Evolutionary conservation across 2,113 vertebrate species (phyloP), one percentile per base, ranked within the genome.

Genomic region (Osmerus mordax): DNA sequence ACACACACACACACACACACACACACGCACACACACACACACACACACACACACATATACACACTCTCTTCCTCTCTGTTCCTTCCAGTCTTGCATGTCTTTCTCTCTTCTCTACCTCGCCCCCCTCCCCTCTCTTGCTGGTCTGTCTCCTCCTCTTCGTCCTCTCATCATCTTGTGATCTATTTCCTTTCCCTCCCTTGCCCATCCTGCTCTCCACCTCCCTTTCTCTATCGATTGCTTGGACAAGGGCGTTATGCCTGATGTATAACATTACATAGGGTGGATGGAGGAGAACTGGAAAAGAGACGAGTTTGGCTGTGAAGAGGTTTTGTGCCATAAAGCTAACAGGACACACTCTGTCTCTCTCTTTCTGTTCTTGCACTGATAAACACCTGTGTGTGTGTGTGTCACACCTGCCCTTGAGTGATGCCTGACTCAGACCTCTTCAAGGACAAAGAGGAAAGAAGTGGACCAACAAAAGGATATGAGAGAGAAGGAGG

Each of bases 221-320:
- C 11, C 70, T 65, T 32, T 68, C 80, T 18, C 14, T 53, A 78
- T 83, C 4, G 76, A 83, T 81, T 61, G 55, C 29, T 65, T 14
- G n/a, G 5, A 47, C 61, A 74, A 78, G 73, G 82, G 76, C 82
- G 74, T 67, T 25, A 55, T 56, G 56, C 8, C 70, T 79, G 71
- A 77, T 51, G 70, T 76, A 56, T 78, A 77, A 78, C 67, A 59
- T 77, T 71, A 70, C 63, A 71, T 4, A 55, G 53, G 19, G 19
- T 52, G 65, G 41, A 66, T 15, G 36, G n/a, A 21, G 19, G 16
- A 59, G 21, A 47, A 47, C 41, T 11, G 41, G 41, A 47, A 36
- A 47, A 47, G 41, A 47, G 8, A 47, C 41, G 1, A 47, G 41
- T 12, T 47, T 47, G 41, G 9, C 41, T 47, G 9, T 47, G 41